phyloP scores from a whole-genome alignment of 2,888 invertebrate species.

The Cenopis cana region DNA sequence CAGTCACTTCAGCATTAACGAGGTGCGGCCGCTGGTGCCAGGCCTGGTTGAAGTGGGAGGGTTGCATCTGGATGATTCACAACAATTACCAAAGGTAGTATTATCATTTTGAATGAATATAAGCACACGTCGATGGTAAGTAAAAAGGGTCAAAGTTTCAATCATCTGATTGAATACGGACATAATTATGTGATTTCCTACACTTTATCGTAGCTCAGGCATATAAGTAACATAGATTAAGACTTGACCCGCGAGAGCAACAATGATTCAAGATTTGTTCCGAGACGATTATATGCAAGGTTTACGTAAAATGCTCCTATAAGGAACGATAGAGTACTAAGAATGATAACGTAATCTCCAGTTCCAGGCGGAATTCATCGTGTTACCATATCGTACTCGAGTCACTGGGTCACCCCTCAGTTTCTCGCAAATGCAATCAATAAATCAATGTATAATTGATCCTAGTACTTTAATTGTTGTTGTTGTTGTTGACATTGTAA shows the following conservation, averaged over 20 bases:
- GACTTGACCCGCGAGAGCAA: neutral
- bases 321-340: conserved; percentile 12
- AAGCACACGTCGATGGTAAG: neutral
- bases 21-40: conserved; percentile 83
- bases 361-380: conserved; percentile 43
- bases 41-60: conserved; percentile 85
- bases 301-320: conserved; percentile 12
- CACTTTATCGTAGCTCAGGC: neutral
- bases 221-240: neutral
- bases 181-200: neutral
- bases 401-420: conserved; percentile 57
- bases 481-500: conserved; percentile 14
- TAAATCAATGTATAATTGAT: conserved; percentile 15
- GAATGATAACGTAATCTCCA: conserved; percentile 42
- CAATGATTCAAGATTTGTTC: neutral
- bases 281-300: conserved; percentile 4
- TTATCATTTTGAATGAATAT: neutral
- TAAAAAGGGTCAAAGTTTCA: no score
- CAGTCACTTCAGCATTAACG: conserved; percentile 84
- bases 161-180: no score
- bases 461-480: conserved; percentile 1
- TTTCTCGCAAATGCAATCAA: conserved; percentile 45
- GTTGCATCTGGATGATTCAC: conserved; percentile 78
- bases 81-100: conserved; percentile 74
- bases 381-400: conserved; percentile 50